Conservation (phyloP, 1,140 invertebrate species). For the Aphelenchoides besseyi region DNA sequence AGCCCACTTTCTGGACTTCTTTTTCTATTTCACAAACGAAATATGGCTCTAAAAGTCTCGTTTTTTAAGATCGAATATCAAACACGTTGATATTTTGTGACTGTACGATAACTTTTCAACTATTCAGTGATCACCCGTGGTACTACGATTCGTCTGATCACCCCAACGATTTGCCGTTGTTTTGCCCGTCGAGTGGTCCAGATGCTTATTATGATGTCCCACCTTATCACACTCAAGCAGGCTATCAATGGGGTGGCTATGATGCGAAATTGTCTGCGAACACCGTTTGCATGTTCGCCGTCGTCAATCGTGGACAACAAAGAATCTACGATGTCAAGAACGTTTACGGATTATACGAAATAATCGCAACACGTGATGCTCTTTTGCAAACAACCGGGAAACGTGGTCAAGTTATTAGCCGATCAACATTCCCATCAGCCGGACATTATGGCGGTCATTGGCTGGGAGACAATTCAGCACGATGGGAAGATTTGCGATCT, state of each 20-base stretch:
- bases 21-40: too few species aligned
- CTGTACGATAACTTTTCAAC: neutral
- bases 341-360: constrained; percentile 75
- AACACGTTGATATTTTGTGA: neutral
- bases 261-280: neutral
- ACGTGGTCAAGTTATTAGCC: constrained; percentile 37
- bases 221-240: constrained; percentile 22
- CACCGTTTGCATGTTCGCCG: constrained; percentile 29
- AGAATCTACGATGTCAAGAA: constrained; percentile 75
- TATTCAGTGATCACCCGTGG: constrained; percentile 45
- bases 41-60: too few species aligned
- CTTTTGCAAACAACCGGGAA: constrained; percentile 60
- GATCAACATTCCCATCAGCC: constrained; percentile 70
- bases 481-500: constrained; percentile 64
- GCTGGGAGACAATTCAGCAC: constrained; percentile 69
- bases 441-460: constrained; percentile 81
- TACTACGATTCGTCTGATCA: constrained; percentile 41
- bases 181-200: constrained; percentile 30
- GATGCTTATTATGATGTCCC: constrained; percentile 27
- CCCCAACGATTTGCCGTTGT: constrained; percentile 21
- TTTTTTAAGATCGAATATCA: neutral
- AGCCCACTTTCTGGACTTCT: too few species aligned
- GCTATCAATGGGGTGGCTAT: constrained; percentile 23
- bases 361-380: constrained; percentile 70
- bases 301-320: constrained; percentile 19